These are phyloP conservation scores for Caenorhabditis brenneri DNA, from an alignment of 1,140 invertebrate species.

Conservation along the genomic window DNA sequence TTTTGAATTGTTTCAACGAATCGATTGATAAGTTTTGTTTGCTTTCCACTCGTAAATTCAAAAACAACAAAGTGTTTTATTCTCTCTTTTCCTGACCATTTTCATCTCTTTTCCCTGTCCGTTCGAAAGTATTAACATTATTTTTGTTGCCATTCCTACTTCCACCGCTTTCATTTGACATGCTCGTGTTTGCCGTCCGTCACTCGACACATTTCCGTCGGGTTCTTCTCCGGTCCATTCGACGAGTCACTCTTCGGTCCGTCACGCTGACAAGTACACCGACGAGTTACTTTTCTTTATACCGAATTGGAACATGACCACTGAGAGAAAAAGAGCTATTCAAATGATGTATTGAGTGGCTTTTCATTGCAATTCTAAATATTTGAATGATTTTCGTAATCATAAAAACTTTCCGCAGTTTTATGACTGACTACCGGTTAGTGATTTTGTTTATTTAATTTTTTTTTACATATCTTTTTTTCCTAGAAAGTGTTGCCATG, in stretches of 20 bases:
- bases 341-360: background rate
- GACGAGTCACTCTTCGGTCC: conserved; percentile 3
- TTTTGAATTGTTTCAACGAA: too few relatives aligned
- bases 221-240: background rate
- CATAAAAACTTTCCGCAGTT: background rate
- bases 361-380: too few relatives aligned
- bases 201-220: background rate
- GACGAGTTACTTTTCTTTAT: background rate
- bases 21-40: background rate
- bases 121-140: background rate
- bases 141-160: background rate
- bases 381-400: too few relatives aligned
- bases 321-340: background rate
- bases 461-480: too few relatives aligned
- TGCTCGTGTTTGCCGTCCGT: conserved; percentile 3
- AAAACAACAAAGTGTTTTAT: background rate
- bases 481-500: too few relatives aligned
- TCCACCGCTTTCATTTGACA: background rate
- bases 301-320: background rate
- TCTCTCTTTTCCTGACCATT: background rate
- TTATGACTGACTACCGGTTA: too few relatives aligned
- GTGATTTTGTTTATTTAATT: too few relatives aligned
- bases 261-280: conserved; percentile 29
- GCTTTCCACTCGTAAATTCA: background rate
- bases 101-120: background rate